Evolutionary conservation across 2,888 invertebrate species (phyloP).

Genomic region (Ernsta delagoae): DNA sequence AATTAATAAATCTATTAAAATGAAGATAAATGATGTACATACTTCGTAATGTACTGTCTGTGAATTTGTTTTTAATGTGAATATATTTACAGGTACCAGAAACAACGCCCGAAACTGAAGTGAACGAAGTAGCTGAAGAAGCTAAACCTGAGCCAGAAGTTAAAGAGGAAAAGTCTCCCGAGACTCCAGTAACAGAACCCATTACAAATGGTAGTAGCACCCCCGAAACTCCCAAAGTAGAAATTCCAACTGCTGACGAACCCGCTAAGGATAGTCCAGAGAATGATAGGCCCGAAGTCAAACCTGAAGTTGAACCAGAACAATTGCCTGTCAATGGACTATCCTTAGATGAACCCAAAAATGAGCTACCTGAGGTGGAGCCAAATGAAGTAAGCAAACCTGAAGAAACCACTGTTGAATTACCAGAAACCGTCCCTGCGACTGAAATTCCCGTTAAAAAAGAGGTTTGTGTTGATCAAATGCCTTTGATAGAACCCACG

Average conservation of each 20-base stretch:
- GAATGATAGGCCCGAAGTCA: constrained; percentile 55
- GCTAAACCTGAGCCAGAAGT: constrained; percentile 59
- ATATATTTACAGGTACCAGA: constrained; percentile 69
- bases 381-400: constrained; percentile 61
- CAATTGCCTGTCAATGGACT: constrained; percentile 74
- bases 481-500: constrained; percentile 87
- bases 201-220: constrained; percentile 77
- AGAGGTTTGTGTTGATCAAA: constrained; percentile 84
- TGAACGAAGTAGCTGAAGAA: constrained; percentile 62
- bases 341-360: constrained; percentile 67
- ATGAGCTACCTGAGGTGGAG: constrained; percentile 55
- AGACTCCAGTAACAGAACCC: constrained; percentile 80
- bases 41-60: background rate
- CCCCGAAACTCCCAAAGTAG: constrained; percentile 69
- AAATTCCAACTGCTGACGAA: constrained; percentile 48
- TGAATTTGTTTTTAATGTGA: constrained; percentile 13
- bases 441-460: constrained; percentile 76
- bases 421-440: constrained; percentile 65
- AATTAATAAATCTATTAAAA: too few species aligned
- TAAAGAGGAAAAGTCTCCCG: constrained; percentile 74
- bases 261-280: constrained; percentile 50
- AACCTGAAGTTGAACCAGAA: constrained; percentile 61
- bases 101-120: constrained; percentile 61
- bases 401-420: constrained; percentile 63
- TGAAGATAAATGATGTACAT: too few species aligned